Evolutionary conservation across 2,888 invertebrate genomes (phyloP).

Genomic region (Aporophyla nigra): DNA sequence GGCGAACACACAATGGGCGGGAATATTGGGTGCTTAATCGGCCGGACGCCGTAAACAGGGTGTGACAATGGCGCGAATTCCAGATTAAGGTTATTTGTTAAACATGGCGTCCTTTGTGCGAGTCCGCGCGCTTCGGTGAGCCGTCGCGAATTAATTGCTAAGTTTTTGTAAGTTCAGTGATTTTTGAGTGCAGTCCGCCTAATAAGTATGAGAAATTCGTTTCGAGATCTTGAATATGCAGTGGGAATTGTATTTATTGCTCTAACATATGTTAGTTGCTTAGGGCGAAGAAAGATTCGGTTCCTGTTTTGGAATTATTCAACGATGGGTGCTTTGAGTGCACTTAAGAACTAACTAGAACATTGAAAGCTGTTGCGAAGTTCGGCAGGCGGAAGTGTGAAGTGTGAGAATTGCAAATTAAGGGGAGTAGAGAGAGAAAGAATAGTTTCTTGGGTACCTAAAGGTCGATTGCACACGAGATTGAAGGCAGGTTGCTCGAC

Average conservation of each 20-base stretch:
- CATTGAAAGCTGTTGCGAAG: conserved; percentile 33
- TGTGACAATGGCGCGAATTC: conserved; percentile 78
- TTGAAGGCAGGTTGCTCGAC: not conserved
- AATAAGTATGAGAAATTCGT: conserved; percentile 79
- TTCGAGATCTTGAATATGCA: conserved; percentile 58
- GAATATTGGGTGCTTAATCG: conserved; percentile 84
- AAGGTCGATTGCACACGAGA: not conserved
- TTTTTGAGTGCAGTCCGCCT: conserved; percentile 70
- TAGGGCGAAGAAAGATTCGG: conserved; percentile 38
- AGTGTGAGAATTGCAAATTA: conserved; percentile 21
- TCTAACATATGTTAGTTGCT: conserved; percentile 54
- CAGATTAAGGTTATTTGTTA: conserved; percentile 88
- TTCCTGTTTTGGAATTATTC: conserved; percentile 22
- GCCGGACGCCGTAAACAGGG: conserved; percentile 83
- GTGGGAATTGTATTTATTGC: conserved; percentile 63
- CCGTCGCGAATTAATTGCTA: conserved; percentile 76
- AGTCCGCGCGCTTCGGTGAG: conserved; percentile 78
- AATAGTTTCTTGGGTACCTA: not conserved
- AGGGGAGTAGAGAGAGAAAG: not conserved
- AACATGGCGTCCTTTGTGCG: conserved; percentile 82
- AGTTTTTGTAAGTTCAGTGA: conserved; percentile 76
- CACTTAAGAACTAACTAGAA: conserved; percentile 37
- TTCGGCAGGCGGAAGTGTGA: conserved; percentile 20
- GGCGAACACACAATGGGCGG: conserved; percentile 79
- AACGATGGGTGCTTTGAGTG: conserved; percentile 8